These are phyloP conservation scores for Loriculus beryllinus DNA, from an alignment of 2,797 vertebrate genomes.

Conservation along the genomic window DNA sequence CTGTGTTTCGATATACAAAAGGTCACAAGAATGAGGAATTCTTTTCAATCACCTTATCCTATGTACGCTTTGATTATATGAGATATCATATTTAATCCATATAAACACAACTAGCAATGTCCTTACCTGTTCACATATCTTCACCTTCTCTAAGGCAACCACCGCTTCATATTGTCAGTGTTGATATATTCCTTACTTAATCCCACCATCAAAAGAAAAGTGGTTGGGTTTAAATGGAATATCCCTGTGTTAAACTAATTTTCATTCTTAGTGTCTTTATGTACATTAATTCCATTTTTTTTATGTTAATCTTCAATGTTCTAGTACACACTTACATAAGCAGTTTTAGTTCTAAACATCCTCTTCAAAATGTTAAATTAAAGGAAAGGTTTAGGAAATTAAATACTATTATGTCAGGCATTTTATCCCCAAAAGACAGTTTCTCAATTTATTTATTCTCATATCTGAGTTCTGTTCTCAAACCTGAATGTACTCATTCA, in stretches of 20 bases:
- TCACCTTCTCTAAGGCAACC: background rate
- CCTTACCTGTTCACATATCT: background rate
- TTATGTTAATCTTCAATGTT: background rate
- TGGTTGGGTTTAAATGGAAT: background rate
- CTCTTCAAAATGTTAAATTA: background rate
- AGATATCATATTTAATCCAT: background rate
- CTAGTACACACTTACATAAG: background rate
- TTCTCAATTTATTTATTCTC: background rate
- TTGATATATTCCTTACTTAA: background rate
- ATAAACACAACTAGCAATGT: background rate
- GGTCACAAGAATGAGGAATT: background rate
- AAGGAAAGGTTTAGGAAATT: background rate
- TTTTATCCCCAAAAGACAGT: background rate
- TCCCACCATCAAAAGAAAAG: background rate
- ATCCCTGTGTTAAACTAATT: background rate
- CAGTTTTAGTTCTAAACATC: background rate
- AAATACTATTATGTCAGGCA: background rate
- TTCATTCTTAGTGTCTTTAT: background rate
- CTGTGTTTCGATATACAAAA: background rate
- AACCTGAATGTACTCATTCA: background rate
- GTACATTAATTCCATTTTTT: background rate
- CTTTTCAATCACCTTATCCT: background rate
- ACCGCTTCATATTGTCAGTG: background rate
- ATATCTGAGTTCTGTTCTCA: background rate
- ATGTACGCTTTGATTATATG: background rate